A percentile compares a stretch with the other conserved stretches of the same genome.
phyloP scores from a whole-genome alignment of 2,888 invertebrate species.

The Thecophora atra region DNA sequence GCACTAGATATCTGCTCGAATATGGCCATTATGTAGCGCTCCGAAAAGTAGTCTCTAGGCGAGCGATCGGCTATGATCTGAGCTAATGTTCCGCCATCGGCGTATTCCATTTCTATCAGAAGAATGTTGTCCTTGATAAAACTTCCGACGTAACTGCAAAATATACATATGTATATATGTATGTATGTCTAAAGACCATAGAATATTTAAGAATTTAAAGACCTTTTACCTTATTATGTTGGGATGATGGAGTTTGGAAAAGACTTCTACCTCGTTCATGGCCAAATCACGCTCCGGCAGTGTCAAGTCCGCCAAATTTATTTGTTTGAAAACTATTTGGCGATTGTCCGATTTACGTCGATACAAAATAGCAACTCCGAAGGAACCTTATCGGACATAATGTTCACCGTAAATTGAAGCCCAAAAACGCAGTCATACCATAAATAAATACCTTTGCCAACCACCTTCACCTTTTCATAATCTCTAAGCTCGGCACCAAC shows the following conservation, averaged over 20 bases:
- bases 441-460: conserved; percentile 57
- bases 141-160: conserved; percentile 77
- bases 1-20: conserved; percentile 77
- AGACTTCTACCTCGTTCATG: conserved; percentile 75
- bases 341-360: conserved; percentile 72
- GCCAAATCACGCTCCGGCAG: conserved; percentile 74
- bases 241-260: conserved; percentile 77
- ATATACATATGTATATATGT: background rate
- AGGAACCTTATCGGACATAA: conserved; percentile 68
- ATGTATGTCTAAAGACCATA: too few species aligned
- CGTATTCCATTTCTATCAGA: conserved; percentile 83
- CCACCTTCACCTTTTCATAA: conserved; percentile 62
- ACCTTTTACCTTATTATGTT: conserved; percentile 72
- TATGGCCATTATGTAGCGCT: conserved; percentile 72
- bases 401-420: background rate
- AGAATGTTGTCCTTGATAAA: conserved; percentile 77
- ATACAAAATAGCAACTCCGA: conserved; percentile 77
- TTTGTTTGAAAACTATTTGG: conserved; percentile 78
- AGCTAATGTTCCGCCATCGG: conserved; percentile 77
- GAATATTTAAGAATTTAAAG: background rate
- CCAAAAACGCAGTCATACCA: background rate
- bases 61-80: conserved; percentile 71
- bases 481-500: conserved; percentile 59
- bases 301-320: conserved; percentile 76
- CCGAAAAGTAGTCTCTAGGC: conserved; percentile 68